Evolutionary conservation across 1,140 invertebrate species (phyloP), one percentile per base, ranked within the genome.

Genomic region (Nasonia vitripennis): DNA sequence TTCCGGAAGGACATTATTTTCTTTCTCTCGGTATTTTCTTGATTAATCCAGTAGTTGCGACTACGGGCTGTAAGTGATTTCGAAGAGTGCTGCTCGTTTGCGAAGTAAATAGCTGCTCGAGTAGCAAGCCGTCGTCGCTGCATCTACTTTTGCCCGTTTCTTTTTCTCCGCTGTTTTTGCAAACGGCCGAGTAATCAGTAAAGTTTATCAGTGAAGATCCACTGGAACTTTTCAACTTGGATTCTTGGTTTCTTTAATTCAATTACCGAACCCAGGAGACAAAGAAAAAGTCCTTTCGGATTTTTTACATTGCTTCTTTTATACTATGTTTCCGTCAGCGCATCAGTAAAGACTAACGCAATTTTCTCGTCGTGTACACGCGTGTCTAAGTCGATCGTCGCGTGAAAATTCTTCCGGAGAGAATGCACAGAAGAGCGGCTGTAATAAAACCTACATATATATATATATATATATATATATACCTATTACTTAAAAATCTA

Each of bases 401-500:
- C 27, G 20, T 48, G 85, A 75, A 85, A 83, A 55, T 84, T 91
- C 89, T 90, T 92, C 91, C 90, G 91, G 90, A 6, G 88, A 89
- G 90, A 91, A 93, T 90, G 83, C 89, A 89, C 87, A 91, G 88
- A 88, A 75, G 87, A 89, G 85, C 90, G 88, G 90, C 89, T 91
- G 89, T 90, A 90, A 89, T 88, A 89, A 89, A 87, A 92, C 88
- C 89, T 92, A 91, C 23, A 78, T 62, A 85, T 85, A 89, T 90
- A 92, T 90, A 41, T 89, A 90, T 90, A 92, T 88, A 78, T 62
- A 85, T 85, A 89, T 90, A 92, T 90, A 41, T 89, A 90, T 90
- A 92, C 88, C 89, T 92, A 92, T 88, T 90, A 90, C 88, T 90
- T 89, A 90, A 91, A 90, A 91, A 89, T 89, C 91, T 91, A 91